Evolutionary conservation across 2,888 invertebrate species (phyloP), one percentile per base, ranked within the genome.

Genomic region (Noctua janthina): DNA sequence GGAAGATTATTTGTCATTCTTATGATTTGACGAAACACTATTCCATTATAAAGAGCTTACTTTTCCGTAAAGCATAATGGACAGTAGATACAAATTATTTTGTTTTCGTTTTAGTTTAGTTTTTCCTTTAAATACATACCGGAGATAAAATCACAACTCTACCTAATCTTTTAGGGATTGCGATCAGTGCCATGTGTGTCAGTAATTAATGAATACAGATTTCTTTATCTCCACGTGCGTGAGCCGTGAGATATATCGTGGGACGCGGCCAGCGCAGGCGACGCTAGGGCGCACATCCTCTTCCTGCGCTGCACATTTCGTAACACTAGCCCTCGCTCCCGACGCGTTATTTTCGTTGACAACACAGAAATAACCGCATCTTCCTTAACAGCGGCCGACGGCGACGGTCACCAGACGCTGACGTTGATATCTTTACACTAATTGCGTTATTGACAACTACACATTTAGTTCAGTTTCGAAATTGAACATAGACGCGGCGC

Each of bases 401-500:
- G 93, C 92, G 93, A 93, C 94, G 94, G 93, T 93, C 93, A 94
- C 93, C 93, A 94, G 93, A 93, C 94, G 94, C 92, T 93, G 95
- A 95, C 96, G 96, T 95, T 96, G 95, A 96, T 95, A 94, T 94
- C 94, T 96, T 95, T 94, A 96, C 95, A 94, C 96, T 96, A 96
- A 97, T 96, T 96, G 93, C 95, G 93, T 94, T 96, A 96, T 96
- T 96, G 96, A 96, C 96, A 95, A 93, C 91, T 90, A 91, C 92
- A 93, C 92, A 92, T 94, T 94, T 93, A 93, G 93, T 93, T 93
- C 90, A 91, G 92, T 94, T 95, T 93, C 93, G 93, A 93, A 94
- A 94, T 90, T 88, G 79, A 88, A 87, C 83, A 71, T 76, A 78
- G 86, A 74, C 76, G 71, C 76, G 69, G 81, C 86, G 86, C 83